Base-by-base conservation (phyloP, 2,888 invertebrate species). In the Melinaea menophilus region DNA sequence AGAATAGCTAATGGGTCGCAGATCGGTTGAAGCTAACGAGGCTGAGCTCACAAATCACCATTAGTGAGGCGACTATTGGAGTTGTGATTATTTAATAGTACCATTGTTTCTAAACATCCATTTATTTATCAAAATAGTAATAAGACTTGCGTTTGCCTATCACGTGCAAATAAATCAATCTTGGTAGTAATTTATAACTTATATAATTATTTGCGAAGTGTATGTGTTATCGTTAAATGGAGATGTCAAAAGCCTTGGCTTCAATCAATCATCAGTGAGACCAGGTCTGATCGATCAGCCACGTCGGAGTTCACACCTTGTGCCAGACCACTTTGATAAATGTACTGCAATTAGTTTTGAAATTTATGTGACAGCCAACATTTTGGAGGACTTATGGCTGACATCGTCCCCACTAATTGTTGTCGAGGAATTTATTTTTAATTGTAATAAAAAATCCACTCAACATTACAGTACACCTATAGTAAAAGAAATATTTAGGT, bases 1-100 rank as follows among this genome's bases (percentile, higher is more conserved):
- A 59, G 63, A 65, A 67, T 65, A 67, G 46, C 11, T 41, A 58
- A 35, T 35, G 51, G 41, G 69, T 61, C 64, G 62, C 66, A 80
- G 80, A 77, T 86, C 84, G 71, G 80, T 83, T 80, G 78, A 79
- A 73, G 67, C 73, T 80, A 89, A 88, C 85, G 86, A 86, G 81
- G 79, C 85, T 69, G 78, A 79, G 64, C 68, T 79, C 84, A 88
- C 88, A 85, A 89, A 89, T 88, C 88, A 88, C 86, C 80, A 89
- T 88, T 87, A 88, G 82, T 65, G 72, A 65, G 65, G 75, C 76
- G 78, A 71, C 75, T 79, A 22, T 22, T 22, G 22, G 22, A 22
- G 22, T 22, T 22, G 22, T 22, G 22, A 22, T 22, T 22, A 22
- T 22, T 22, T 22, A 22, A 22, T 22, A 22, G 22, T 22, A 22